Percentiles rank a stretch among this genome's conserved stretches.
phyloP scores from a whole-genome alignment of 2,113 vertebrate species.

The Platycercus adscitus region DNA sequence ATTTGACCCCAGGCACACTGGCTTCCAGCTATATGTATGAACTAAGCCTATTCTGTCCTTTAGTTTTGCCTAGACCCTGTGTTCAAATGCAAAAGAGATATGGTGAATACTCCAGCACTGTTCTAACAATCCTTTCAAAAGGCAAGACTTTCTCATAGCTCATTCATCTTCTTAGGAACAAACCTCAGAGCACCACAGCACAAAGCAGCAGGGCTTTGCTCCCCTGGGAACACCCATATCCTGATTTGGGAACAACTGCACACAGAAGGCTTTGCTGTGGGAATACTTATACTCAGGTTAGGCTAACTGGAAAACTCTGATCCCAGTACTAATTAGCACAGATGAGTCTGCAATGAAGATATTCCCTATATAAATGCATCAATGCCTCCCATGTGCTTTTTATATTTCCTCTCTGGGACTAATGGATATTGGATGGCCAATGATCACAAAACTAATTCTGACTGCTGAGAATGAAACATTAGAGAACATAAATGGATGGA shows the following conservation, averaged over 20 bases:
- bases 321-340: slow-evolving; percentile 22
- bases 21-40: not conserved
- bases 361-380: not conserved
- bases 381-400: not conserved
- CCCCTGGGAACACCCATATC: rapidly evolving
- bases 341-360: not conserved
- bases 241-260: not conserved
- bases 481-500: not conserved
- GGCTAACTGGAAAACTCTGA: not conserved
- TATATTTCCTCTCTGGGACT: not conserved
- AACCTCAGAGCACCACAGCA: not conserved
- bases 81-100: not conserved
- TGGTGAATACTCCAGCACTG: not conserved
- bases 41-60: not conserved
- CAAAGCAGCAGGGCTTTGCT: not conserved
- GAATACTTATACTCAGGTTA: not conserved
- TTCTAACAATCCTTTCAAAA: not conserved
- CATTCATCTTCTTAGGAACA: not conserved
- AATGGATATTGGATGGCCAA: not conserved
- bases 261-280: not conserved
- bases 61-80: not conserved
- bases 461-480: not conserved
- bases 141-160: not conserved
- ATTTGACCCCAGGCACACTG: not conserved
- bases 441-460: slow-evolving; percentile 11